Conservation (phyloP, 1,140 invertebrate genomes). For the Apolygus lucorum region DNA sequence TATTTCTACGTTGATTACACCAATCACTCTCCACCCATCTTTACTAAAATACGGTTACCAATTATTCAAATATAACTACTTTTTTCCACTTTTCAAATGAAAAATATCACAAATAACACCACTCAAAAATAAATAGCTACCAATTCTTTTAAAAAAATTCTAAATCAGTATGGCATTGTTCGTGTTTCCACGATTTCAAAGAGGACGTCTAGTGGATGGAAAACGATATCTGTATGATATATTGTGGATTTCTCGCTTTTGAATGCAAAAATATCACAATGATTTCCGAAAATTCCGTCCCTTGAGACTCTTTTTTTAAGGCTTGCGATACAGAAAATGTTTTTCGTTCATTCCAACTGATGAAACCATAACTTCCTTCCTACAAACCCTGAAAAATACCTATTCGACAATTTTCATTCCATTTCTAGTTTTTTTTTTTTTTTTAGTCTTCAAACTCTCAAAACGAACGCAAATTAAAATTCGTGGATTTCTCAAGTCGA, state of each 20-base stretch:
- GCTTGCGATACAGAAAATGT: background rate
- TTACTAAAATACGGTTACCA: no score
- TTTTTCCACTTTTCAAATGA: background rate
- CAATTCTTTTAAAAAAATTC: background rate
- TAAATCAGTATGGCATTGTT: background rate
- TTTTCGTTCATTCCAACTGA: background rate
- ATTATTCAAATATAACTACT: no score
- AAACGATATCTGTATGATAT: background rate
- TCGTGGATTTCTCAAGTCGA: background rate
- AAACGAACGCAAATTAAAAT: background rate
- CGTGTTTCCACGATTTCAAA: background rate
- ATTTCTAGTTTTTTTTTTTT: background rate
- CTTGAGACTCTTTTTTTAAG: background rate
- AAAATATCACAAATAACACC: conserved; percentile 14
- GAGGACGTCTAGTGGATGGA: conserved; percentile 8
- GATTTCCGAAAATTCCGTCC: background rate
- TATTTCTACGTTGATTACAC: no score
- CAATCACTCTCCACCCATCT: no score
- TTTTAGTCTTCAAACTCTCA: background rate
- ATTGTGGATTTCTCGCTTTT: background rate
- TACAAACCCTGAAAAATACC: background rate
- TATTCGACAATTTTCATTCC: background rate
- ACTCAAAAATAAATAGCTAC: background rate
- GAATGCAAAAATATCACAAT: background rate
- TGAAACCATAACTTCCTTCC: background rate